Conservation (phyloP, 2,797 vertebrate species). For the Pseudomugil tenellus region DNA sequence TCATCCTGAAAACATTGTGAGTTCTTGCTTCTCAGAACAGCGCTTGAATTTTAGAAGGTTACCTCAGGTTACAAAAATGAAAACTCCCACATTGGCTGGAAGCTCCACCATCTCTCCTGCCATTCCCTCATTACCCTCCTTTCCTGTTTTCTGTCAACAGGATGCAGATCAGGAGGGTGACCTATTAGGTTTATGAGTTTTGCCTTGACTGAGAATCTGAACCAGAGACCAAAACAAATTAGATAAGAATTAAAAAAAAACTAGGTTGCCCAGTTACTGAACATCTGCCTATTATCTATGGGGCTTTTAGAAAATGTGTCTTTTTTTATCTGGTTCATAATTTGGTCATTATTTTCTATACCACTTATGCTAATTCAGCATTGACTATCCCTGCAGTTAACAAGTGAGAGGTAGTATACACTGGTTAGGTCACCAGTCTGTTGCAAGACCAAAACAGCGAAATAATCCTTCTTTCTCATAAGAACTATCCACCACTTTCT, state of each 20-base stretch:
- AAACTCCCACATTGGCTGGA: slow-evolving; percentile 41
- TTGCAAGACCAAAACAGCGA: too few relatives aligned
- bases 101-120: slow-evolving; percentile 35
- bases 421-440: too few relatives aligned
- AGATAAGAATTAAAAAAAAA: not conserved
- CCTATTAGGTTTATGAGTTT: slow-evolving; percentile 26
- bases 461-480: too few relatives aligned
- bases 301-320: slow-evolving; percentile 35
- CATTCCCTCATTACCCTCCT: slow-evolving; percentile 23
- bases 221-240: slow-evolving; percentile 23
- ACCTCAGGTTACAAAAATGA: slow-evolving; percentile 61
- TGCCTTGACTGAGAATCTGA: slow-evolving; percentile 29
- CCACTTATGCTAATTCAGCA: too few relatives aligned
- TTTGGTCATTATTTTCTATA: too few relatives aligned
- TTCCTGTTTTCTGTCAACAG: slow-evolving; percentile 24
- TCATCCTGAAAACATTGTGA: slow-evolving; percentile 68
- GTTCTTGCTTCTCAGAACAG: slow-evolving; percentile 51
- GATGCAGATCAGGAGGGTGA: slow-evolving; percentile 33
- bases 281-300: slow-evolving; percentile 27
- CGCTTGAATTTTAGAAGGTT: slow-evolving; percentile 74
- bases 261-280: slow-evolving; percentile 22
- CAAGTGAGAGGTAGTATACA: too few relatives aligned
- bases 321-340: slow-evolving; percentile 1
- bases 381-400: too few relatives aligned
- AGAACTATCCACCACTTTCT: too few relatives aligned